Conservation (phyloP, 30 jellyfish, hydroid and myxozoan species). For the Hydra vulgaris region DNA sequence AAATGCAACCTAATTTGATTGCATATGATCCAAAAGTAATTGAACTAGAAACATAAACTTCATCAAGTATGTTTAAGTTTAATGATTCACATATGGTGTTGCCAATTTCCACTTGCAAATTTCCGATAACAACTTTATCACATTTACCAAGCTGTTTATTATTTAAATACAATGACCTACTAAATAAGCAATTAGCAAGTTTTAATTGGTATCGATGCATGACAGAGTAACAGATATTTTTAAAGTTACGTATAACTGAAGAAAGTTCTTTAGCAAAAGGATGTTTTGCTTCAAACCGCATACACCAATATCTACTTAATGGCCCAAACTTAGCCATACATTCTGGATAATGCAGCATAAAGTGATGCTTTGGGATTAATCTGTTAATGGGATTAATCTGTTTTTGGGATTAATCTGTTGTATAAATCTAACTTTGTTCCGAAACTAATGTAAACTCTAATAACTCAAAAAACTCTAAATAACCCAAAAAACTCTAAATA, state of each 20-base stretch:
- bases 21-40: neutral
- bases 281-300: constrained; percentile 3
- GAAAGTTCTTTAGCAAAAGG: neutral
- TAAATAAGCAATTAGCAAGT: neutral
- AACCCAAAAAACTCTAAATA: no score
- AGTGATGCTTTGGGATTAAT: constrained; percentile 3
- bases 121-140: neutral
- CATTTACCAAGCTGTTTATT: neutral
- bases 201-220: neutral
- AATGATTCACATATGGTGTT: neutral
- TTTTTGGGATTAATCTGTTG: no score
- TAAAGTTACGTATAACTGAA: neutral
- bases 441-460: no score
- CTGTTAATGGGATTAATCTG: no score
- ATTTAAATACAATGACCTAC: neutral
- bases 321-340: constrained; percentile 8
- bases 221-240: neutral
- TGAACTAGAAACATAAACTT: neutral
- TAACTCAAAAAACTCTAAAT: no score
- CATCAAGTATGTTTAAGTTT: neutral
- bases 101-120: neutral
- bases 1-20: neutral
- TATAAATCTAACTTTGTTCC: no score
- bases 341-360: neutral
- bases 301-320: constrained; percentile 1